Conservation (phyloP, 1,140 invertebrate species). For the Plectrocnemia conspersa region DNA sequence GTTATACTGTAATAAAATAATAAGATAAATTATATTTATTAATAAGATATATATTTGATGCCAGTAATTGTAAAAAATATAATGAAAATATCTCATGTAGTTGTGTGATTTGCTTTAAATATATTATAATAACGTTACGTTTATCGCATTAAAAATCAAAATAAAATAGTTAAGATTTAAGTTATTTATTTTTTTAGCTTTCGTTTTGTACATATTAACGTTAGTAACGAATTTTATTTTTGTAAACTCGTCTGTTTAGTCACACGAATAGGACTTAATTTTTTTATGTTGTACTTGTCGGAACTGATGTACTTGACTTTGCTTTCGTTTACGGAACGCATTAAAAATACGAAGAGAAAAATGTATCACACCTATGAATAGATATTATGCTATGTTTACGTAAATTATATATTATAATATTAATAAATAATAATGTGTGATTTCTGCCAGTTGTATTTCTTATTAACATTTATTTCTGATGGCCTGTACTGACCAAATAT, state of each 20-base stretch:
- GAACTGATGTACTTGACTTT: too few species aligned
- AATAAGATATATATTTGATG: slow-evolving; percentile 30
- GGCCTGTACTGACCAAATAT: slow-evolving; percentile 33
- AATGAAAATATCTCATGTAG: slow-evolving; percentile 28
- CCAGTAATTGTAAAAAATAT: slow-evolving; percentile 33
- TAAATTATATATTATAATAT: too few species aligned
- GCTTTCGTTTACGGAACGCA: too few species aligned
- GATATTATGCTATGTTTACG: too few species aligned
- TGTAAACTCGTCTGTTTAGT: too few species aligned
- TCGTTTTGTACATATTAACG: slow-evolving; percentile 12
- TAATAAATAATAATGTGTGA: too few species aligned
- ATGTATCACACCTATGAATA: too few species aligned
- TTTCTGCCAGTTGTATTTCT: slow-evolving; percentile 29
- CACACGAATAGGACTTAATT: too few species aligned
- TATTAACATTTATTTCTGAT: slow-evolving; percentile 18
- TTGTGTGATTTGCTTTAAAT: slow-evolving; percentile 29
- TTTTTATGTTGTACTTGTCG: too few species aligned
- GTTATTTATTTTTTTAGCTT: slow-evolving; percentile 17
- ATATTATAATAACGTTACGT: neutral
- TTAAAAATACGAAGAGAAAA: too few species aligned
- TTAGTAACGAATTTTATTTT: slow-evolving; percentile 6
- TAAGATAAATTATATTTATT: slow-evolving; percentile 8
- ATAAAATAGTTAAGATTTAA: slow-evolving; percentile 8
- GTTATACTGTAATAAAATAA: too few species aligned
- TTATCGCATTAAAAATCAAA: too few species aligned